Base-by-base conservation (phyloP, 2,797 vertebrate genomes). In the Anguilla anguilla region DNA sequence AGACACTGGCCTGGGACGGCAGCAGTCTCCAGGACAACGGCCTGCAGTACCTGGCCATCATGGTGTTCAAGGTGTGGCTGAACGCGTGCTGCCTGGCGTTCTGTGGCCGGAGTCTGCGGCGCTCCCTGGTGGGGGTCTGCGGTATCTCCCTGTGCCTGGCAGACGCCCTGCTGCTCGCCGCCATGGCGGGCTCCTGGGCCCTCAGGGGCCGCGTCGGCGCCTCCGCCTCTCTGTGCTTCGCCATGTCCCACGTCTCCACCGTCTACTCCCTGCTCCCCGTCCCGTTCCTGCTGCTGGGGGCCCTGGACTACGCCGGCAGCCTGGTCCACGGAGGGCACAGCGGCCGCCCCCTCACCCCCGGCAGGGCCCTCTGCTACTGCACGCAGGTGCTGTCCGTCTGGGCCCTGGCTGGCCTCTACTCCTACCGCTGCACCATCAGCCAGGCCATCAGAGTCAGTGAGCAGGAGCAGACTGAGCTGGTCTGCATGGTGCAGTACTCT, bases 61-160 rank as follows among this genome's bases (percentile, higher is more conserved):
- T 96, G n/a, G 35, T 95, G 19, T 57, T 90, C 35, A 97, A 97
- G 92, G 6, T 91, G 7, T 88, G 57, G 17, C 25, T 97, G 84
- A 95, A 96, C 6, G 15, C 22, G 0, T 25, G 22, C 0, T 83
- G 92, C 0, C 51, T 95, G 67, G 89, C 22, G 55, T 49, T 94
- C 3, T 94, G 91, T 89, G 84, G 43, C 31, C 39, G n/a, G 1
- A 93, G 90, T 82, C 79, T 64, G 9, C 55, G 59, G 0, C 85
- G 39, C 4, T 93, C 91, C 53, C 91, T 96, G 46, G 39, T 95
- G 22, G 91, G 87, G 35, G 17, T 94, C 88, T 94, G 90, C 89
- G 92, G 94, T 87, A 19, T 94, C 87, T 95, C 94, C 0, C 83
- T 96, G 0, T 6, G 94, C 9, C 13, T 96, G 43, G 93, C 89